Percentiles rank a stretch among this genome's conserved stretches.
These are phyloP conservation scores for Fregata magnificens DNA, from an alignment of 2,113 vertebrate species.

Conservation along the genomic window DNA sequence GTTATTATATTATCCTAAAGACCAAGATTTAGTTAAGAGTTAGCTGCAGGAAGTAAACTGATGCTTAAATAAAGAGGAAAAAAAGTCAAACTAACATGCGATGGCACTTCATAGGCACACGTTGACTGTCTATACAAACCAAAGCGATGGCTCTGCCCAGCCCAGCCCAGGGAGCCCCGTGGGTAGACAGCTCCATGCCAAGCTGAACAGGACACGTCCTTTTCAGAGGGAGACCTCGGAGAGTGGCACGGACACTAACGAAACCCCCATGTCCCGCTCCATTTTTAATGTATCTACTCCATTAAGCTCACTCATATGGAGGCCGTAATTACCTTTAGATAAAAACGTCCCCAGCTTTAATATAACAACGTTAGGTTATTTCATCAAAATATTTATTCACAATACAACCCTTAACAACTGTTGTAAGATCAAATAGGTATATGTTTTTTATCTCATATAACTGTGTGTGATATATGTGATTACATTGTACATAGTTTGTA, in stretches of 20 bases:
- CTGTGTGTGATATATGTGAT: neutral
- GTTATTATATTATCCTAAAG: neutral
- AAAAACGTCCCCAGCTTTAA: neutral
- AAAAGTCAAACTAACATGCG: neutral
- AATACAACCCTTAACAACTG: neutral
- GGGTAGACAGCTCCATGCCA: neutral
- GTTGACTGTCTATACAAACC: no score
- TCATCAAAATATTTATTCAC: neutral
- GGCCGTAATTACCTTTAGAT: neutral
- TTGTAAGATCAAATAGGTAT: neutral
- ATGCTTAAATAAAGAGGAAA: neutral
- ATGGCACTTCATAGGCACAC: no score
- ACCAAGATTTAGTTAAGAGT: neutral
- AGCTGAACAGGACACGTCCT: neutral
- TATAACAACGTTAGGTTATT: neutral
- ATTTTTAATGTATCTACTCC: neutral
- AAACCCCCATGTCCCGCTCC: neutral
- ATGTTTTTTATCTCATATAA: no score
- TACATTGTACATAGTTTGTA: no score
- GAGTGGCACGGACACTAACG: rapidly evolving
- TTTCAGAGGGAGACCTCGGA: neutral
- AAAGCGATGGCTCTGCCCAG: neutral
- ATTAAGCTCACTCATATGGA: no score
- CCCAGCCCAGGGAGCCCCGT: neutral
- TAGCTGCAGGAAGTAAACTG: neutral